Percentiles rank a stretch among this genome's conserved stretches.
Evolutionary conservation across 2,113 vertebrate species (phyloP).

Genomic region (Stercorarius parasiticus): DNA sequence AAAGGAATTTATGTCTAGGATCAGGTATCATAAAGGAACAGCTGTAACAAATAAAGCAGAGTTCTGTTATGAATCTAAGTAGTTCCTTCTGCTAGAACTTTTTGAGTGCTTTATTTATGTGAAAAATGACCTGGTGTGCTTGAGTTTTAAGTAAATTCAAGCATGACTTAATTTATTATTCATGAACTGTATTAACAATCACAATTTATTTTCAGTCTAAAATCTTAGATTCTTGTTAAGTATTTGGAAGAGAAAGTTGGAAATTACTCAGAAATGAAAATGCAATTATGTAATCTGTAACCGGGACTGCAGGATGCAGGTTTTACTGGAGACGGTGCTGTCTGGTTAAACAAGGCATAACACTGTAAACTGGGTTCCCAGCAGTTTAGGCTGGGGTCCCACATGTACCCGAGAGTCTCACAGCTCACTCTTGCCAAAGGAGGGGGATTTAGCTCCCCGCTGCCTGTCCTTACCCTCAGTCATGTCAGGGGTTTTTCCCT

Average conservation of each 20-base stretch:
- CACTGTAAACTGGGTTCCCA: background rate
- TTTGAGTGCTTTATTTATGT: background rate
- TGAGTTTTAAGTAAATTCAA: background rate
- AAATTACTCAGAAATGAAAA: background rate
- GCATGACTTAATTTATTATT: background rate
- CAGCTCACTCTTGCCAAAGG: background rate
- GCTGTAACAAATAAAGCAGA: constrained; percentile 31
- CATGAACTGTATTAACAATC: background rate
- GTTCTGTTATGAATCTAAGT: background rate
- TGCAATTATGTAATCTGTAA: background rate
- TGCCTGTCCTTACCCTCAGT: background rate
- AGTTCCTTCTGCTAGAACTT: background rate
- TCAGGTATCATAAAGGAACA: background rate
- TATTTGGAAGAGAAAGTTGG: background rate
- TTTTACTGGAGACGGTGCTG: background rate
- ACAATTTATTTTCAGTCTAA: background rate
- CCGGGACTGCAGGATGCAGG: background rate
- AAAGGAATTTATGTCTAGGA: background rate
- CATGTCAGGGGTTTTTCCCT: accelerated
- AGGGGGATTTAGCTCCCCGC: accelerated
- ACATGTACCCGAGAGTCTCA: accelerated
- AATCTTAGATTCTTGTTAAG: background rate
- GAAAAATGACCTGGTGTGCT: background rate
- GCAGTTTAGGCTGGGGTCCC: background rate
- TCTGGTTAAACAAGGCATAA: background rate